These are phyloP conservation scores for Clunio marinus DNA, from an alignment of 2,888 invertebrate genomes.

Conservation along the genomic window DNA sequence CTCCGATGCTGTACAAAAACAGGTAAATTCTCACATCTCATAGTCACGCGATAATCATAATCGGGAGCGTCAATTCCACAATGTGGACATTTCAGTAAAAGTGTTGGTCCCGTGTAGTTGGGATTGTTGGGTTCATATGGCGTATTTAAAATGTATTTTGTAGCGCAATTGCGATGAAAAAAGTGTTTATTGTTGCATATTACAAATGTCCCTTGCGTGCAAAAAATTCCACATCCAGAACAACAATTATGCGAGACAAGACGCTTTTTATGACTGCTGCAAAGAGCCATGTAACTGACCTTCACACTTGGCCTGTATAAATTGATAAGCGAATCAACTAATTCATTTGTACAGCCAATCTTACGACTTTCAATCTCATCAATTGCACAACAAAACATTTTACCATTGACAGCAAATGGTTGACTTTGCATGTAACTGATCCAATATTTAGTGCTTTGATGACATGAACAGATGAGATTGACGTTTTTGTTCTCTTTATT, in stretches of 20 bases:
- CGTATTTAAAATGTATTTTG: conserved; percentile 49
- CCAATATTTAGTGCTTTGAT: conserved; percentile 45
- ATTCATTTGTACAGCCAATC: conserved; percentile 75
- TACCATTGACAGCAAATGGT: conserved; percentile 42
- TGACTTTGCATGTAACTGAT: conserved; percentile 40
- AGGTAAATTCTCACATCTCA: conserved; percentile 61
- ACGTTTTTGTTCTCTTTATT: conserved; percentile 27
- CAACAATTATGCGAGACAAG: conserved; percentile 81
- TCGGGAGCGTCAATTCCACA: conserved; percentile 62
- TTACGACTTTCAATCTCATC: conserved; percentile 69
- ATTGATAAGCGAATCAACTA: conserved; percentile 55
- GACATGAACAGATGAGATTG: conserved; percentile 46
- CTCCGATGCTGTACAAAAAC: conserved; percentile 59
- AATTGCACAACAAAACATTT: conserved; percentile 62
- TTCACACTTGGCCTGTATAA: conserved; percentile 66
- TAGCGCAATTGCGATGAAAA: conserved; percentile 77
- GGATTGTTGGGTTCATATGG: conserved; percentile 52
- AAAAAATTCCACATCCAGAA: conserved; percentile 84
- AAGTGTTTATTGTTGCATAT: conserved; percentile 75
- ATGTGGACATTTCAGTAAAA: conserved; percentile 62
- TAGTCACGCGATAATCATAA: conserved; percentile 58
- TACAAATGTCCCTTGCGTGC: conserved; percentile 82
- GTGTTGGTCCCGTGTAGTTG: conserved; percentile 48
- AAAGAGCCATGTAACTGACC: conserved; percentile 75
- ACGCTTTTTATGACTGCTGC: conserved; percentile 71